Evolutionary conservation across 2,797 vertebrate genomes (phyloP).

Genomic region (Phoeniculus purpureus): DNA sequence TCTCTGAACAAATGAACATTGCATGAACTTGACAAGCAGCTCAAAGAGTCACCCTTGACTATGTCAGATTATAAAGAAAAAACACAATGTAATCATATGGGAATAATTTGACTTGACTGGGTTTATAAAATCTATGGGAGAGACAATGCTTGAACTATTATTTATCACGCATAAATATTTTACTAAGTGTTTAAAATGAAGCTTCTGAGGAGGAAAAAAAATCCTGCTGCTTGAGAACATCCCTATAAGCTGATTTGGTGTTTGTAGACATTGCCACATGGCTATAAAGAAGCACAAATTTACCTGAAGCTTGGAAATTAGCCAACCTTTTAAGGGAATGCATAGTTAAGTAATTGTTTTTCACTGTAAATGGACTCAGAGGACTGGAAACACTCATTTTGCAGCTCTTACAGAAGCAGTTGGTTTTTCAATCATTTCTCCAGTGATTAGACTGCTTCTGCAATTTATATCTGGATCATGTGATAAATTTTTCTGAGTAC

Average conservation of each 20-base stretch:
- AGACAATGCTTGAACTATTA: background rate
- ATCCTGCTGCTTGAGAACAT: background rate
- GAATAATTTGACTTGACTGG: background rate
- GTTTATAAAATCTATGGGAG: background rate
- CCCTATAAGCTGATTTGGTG: background rate
- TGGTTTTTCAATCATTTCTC: background rate
- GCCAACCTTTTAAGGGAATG: background rate
- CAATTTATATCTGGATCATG: background rate
- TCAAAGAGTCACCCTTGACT: background rate
- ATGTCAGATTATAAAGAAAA: background rate
- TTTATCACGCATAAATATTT: background rate
- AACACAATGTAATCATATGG: background rate
- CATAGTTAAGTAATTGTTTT: background rate
- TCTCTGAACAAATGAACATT: background rate
- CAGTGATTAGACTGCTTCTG: background rate
- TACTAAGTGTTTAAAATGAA: background rate
- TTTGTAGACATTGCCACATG: background rate
- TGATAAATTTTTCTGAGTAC: background rate
- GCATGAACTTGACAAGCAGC: background rate
- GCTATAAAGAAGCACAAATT: background rate
- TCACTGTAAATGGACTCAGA: constrained; percentile 4
- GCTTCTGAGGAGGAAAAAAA: background rate
- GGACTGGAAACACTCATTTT: background rate
- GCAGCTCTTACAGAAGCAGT: background rate
- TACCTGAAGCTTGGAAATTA: constrained; percentile 31